These are phyloP conservation scores for Adelphocoris suturalis DNA, from an alignment of 2,888 invertebrate genomes.

Conservation along the genomic window DNA sequence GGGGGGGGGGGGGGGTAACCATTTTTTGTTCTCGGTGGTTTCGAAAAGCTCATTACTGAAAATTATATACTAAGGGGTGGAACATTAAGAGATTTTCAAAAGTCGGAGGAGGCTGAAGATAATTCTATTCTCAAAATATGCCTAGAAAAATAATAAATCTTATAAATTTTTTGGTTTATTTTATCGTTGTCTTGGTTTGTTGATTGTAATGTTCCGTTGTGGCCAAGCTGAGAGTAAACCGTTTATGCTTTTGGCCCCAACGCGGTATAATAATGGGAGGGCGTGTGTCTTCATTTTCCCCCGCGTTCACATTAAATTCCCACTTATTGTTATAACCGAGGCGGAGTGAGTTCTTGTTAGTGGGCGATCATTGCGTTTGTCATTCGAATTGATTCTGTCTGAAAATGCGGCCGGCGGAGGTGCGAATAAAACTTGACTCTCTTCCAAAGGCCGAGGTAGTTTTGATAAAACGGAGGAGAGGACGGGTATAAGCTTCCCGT, in stretches of 20 bases:
- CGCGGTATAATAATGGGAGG: background rate
- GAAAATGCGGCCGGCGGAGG: conserved; percentile 10
- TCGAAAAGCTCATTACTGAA: no score
- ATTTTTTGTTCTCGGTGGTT: no score
- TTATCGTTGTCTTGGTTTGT: no score
- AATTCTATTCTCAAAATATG: no score
- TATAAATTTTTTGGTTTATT: no score
- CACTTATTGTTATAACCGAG: conserved; percentile 12
- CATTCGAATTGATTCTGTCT: conserved; percentile 32
- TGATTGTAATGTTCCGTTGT: no score
- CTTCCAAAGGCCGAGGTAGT: conserved; percentile 1
- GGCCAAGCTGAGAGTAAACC: background rate
- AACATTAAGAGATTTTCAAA: no score
- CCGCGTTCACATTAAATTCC: background rate
- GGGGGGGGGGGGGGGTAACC: no score
- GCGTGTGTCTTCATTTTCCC: conserved; percentile 7
- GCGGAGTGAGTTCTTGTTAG: conserved; percentile 21
- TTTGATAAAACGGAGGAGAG: background rate
- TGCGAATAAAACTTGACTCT: conserved; percentile 42
- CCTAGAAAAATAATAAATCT: no score
- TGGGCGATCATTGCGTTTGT: conserved; percentile 31
- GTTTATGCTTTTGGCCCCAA: background rate
- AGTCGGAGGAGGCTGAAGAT: no score
- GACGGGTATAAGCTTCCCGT: background rate
- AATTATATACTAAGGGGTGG: no score